Evolutionary conservation across 2,888 invertebrate genomes (phyloP).

Genomic region (Drosophila histrio): DNA sequence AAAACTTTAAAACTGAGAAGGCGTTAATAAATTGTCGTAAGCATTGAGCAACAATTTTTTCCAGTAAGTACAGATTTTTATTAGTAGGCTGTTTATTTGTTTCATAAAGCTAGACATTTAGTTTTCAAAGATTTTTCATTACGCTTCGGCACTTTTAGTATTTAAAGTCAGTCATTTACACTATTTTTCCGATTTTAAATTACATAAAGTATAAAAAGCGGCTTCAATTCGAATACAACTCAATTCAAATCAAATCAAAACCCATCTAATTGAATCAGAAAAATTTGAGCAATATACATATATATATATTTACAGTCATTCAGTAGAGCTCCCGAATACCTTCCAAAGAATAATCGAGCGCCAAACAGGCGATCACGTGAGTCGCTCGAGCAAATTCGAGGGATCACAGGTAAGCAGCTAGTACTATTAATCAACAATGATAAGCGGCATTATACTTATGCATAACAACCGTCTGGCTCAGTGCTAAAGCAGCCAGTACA

Average conservation of each 20-base stretch:
- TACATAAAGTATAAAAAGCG: constrained; percentile 35
- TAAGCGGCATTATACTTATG: background rate
- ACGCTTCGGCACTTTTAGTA: constrained; percentile 47
- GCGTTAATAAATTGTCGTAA: background rate
- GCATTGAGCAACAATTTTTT: background rate
- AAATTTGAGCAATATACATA: constrained; percentile 12
- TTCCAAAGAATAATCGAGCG: background rate
- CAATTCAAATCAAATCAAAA: constrained; percentile 2
- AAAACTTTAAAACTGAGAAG: constrained; percentile 1
- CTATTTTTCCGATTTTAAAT: constrained; percentile 45
- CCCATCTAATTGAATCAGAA: background rate
- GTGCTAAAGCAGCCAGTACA: background rate
- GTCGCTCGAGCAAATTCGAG: background rate
- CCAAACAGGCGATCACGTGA: background rate
- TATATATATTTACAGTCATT: constrained; percentile 19
- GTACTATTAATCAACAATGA: background rate
- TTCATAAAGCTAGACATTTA: background rate
- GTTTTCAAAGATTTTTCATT: constrained; percentile 17
- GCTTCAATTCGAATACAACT: constrained; percentile 3
- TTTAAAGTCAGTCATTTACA: constrained; percentile 29
- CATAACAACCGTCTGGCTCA: background rate
- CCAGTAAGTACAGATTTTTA: background rate
- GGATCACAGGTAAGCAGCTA: background rate
- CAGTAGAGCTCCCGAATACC: background rate
- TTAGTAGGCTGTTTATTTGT: constrained; percentile 34